phyloP scores from a whole-genome alignment of 35 echinoderm and acorn worm species.

The Diadema setosum region DNA sequence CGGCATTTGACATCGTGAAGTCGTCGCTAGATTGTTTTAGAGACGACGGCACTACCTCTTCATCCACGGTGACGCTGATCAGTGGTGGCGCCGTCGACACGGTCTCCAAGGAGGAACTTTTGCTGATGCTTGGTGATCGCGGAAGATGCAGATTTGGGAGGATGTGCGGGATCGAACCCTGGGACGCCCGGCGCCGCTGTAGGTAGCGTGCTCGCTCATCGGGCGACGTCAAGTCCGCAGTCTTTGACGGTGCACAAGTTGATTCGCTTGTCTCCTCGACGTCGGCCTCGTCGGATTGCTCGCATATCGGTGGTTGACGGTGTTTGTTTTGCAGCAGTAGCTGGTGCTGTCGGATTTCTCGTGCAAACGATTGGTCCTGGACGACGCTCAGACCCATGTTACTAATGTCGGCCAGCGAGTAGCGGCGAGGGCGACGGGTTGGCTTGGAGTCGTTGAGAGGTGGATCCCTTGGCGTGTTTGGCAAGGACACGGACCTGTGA shows the following conservation, averaged over 20 bases:
- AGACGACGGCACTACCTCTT: background rate
- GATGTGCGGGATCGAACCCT: background rate
- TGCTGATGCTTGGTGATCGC: background rate
- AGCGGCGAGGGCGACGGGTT: background rate
- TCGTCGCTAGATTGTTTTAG: background rate
- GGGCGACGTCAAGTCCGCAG: background rate
- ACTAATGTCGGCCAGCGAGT: background rate
- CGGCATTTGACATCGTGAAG: background rate
- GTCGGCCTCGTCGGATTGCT: background rate
- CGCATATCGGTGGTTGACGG: background rate
- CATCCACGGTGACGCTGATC: background rate
- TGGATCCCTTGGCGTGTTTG: background rate
- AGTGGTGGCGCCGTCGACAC: background rate
- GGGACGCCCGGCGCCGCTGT: background rate
- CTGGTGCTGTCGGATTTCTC: constrained; percentile 26
- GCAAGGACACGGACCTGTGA: background rate
- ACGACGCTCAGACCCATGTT: background rate
- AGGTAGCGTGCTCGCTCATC: background rate
- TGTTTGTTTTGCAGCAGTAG: background rate
- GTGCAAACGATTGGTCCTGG: background rate
- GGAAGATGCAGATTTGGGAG: background rate
- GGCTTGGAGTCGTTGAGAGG: background rate
- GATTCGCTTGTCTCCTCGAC: background rate
- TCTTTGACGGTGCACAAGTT: too few relatives aligned
- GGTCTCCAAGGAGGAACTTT: background rate